Evolutionary conservation across 1,140 invertebrate species (phyloP).

Genomic region (Acromyrmex echinatior): DNA sequence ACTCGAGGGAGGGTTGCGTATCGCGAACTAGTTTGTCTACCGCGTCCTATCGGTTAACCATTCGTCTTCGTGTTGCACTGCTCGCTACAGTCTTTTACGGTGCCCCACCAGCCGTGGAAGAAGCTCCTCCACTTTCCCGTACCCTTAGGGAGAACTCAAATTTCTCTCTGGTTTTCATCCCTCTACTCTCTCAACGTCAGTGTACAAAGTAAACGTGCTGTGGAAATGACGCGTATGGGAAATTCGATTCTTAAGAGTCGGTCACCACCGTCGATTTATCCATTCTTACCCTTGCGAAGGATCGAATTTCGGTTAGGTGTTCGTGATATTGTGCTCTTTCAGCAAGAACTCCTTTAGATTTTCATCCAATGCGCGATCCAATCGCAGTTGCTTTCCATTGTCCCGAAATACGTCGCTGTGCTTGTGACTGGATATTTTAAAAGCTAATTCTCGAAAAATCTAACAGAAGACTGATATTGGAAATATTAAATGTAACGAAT

Average conservation of each 20-base stretch:
- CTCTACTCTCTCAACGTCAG: background rate
- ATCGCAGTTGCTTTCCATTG: conserved; percentile 5
- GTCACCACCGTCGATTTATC: conserved; percentile 30
- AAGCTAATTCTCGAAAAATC: background rate
- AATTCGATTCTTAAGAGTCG: conserved; percentile 69
- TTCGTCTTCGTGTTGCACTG: conserved; percentile 67
- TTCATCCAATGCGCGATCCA: background rate
- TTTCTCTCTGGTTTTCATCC: conserved; percentile 18
- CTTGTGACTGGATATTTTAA: background rate
- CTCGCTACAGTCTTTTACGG: conserved; percentile 54
- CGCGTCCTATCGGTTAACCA: conserved; percentile 77
- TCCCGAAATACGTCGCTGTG: background rate
- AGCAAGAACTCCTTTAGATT: conserved; percentile 12
- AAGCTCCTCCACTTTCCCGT: conserved; percentile 53
- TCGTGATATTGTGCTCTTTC: conserved; percentile 35
- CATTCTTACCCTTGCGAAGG: conserved; percentile 3
- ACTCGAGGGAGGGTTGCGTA: conserved; percentile 67
- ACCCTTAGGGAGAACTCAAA: conserved; percentile 52
- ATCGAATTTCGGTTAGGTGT: conserved; percentile 44
- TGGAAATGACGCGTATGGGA: conserved; percentile 7
- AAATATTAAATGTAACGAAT: background rate
- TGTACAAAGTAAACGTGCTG: conserved; percentile 33
- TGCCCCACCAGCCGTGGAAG: conserved; percentile 38
- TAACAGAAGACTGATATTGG: background rate
- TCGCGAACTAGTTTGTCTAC: conserved; percentile 73